These are phyloP conservation scores for Heliconius congener DNA, from an alignment of 1,140 invertebrate genomes.

Conservation along the genomic window DNA sequence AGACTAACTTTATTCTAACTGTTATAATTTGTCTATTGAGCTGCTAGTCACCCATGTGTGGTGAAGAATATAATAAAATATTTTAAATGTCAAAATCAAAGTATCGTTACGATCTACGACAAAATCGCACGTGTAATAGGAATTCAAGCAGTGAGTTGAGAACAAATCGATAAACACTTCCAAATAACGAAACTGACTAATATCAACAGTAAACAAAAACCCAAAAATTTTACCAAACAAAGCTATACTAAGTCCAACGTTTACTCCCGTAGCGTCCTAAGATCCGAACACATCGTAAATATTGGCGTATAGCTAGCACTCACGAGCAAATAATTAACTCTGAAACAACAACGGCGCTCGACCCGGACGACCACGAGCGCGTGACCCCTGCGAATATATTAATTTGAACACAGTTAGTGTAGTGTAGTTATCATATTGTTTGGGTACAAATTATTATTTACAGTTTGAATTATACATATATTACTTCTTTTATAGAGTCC, in stretches of 20 bases:
- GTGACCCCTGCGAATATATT: not conserved
- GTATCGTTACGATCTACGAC: no score
- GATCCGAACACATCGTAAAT: not conserved
- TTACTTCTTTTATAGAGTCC: not conserved
- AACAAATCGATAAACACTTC: no score
- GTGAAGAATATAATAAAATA: no score
- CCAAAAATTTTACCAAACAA: not conserved
- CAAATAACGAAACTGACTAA: no score
- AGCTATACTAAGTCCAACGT: not conserved
- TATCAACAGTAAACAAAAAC: no score
- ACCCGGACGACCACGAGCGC: not conserved
- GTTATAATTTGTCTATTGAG: no score
- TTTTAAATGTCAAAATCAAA: no score
- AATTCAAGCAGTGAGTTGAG: no score
- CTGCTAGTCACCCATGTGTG: no score
- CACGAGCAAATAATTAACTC: conserved; percentile 2
- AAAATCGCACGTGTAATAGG: no score
- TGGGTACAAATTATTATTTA: not conserved
- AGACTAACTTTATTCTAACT: no score
- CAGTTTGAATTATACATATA: not conserved
- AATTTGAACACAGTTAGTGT: not conserved
- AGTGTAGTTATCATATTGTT: not conserved
- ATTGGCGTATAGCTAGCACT: not conserved
- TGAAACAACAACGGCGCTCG: conserved; percentile 18
- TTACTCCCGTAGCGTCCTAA: not conserved